Conservation (phyloP, 2,888 invertebrate genomes). For the Eupeodes latifasciatus region DNA sequence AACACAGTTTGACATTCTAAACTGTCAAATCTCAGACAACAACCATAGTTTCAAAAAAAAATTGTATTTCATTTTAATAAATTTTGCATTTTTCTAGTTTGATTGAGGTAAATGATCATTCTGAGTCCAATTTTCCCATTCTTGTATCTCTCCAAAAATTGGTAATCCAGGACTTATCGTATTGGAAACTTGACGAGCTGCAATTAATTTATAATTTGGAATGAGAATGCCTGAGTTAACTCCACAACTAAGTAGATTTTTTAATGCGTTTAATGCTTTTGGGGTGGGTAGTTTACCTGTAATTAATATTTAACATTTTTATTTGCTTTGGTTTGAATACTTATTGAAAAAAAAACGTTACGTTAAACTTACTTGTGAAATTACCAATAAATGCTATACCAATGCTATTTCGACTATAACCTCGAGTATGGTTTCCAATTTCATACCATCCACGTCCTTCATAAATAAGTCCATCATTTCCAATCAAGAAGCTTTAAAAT, state of each 20-base stretch:
- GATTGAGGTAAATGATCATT: not conserved
- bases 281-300: slow-evolving; percentile 83
- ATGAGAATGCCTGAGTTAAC: slow-evolving; percentile 86
- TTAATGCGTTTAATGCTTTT: slow-evolving; percentile 86
- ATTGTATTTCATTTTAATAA: not conserved
- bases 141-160: slow-evolving; percentile 87
- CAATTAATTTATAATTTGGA: slow-evolving; percentile 88
- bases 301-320: too few species aligned
- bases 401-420: slow-evolving; percentile 87
- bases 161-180: slow-evolving; percentile 89
- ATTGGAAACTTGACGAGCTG: slow-evolving; percentile 87
- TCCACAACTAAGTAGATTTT: slow-evolving; percentile 87
- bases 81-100: not conserved
- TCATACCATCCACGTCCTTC: slow-evolving; percentile 88
- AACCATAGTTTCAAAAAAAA: too few species aligned
- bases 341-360: too few species aligned
- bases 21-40: too few species aligned
- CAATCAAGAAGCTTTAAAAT: slow-evolving; percentile 90
- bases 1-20: too few species aligned
- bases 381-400: slow-evolving; percentile 90
- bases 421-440: slow-evolving; percentile 88
- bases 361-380: slow-evolving; percentile 84
- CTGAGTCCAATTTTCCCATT: slow-evolving; percentile 87
- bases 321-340: too few species aligned
- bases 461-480: slow-evolving; percentile 90